Percentiles rank a stretch among this genome's conserved stretches.
Conservation (phyloP, 37 sponge, comb jelly and placozoan species). For the Beroe forskalii region DNA sequence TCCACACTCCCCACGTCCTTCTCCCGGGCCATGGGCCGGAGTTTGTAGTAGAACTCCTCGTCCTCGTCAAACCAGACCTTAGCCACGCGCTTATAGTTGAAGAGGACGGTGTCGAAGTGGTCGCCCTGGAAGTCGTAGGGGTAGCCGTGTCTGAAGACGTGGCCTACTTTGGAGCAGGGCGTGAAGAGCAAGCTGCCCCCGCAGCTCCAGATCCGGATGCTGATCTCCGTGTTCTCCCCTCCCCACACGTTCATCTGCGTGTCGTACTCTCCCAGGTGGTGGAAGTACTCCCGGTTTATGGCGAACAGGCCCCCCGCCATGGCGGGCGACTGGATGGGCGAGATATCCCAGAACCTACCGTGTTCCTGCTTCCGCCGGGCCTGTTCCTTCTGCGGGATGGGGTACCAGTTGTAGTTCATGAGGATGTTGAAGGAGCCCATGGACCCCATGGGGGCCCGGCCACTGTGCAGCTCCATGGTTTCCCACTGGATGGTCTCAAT, state of each 20-base stretch:
- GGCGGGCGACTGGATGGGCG: conserved; percentile 46
- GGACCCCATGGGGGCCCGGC: conserved; percentile 3
- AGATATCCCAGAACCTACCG: conserved; percentile 8
- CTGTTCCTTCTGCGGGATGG: conserved; percentile 15
- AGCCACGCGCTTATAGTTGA: conserved; percentile 59
- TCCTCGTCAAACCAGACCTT: conserved; percentile 55
- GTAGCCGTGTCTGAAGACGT: conserved; percentile 57
- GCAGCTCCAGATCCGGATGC: conserved; percentile 56
- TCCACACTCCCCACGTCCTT: conserved; percentile 33
- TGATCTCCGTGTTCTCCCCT: conserved; percentile 60
- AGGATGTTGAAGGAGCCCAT: conserved; percentile 39
- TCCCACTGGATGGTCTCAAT: conserved; percentile 71
- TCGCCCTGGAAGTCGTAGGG: conserved; percentile 60
- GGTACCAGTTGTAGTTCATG: conserved; percentile 61
- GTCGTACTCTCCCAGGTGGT: conserved; percentile 44
- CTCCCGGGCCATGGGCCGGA: conserved; percentile 54
- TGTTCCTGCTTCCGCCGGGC: background rate
- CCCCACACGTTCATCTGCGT: conserved; percentile 65
- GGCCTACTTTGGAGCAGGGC: conserved; percentile 55
- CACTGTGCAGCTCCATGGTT: conserved; percentile 6
- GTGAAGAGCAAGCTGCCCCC: conserved; percentile 35
- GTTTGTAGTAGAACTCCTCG: conserved; percentile 60
- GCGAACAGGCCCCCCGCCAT: conserved; percentile 61
- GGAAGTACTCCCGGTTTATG: conserved; percentile 43
- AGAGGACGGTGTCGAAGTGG: conserved; percentile 50